Evolutionary conservation across 2,113 vertebrate species (phyloP), one percentile per base, ranked within the genome.

Genomic region (Sphaerodactylus townsendi): DNA sequence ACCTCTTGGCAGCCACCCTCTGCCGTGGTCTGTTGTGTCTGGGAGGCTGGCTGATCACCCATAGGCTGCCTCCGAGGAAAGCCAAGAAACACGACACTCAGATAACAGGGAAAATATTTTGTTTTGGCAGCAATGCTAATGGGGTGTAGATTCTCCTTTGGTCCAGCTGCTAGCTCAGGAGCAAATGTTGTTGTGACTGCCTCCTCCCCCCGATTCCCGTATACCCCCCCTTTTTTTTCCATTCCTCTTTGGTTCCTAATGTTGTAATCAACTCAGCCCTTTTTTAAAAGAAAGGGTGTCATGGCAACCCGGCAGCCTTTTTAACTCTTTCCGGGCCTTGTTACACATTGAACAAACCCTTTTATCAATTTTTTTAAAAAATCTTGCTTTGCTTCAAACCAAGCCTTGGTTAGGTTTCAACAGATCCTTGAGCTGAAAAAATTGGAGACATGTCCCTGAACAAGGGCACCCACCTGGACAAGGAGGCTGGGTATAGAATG

Each of bases 201-300:
- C 46, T 87, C 80, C 65, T 59, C 86, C 59, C 85, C 84, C 84
- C 90, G 50, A 64, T 62, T 19, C 56, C 81, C 90, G 85, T 92
- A 85, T 88, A 73, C 80, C 84, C 30, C 83, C 88, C 53, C 87
- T 83, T 84, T 89, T 82, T 64, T 78, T 74, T 39, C 5, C 33
- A 66, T 77, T 93, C 75, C 82, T 89, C 79, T 83, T 87, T 90
- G 85, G 85, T 92, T 93, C 90, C 85, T 93, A 89, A 92, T 93
- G 94, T 95, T 92, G 93, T 93, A 95, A 92, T 95, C 93, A 94
- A 93, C 90, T 87, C 90, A 88, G 92, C 90, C 91, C 86, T 93
- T 90, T 85, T 91, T 94, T 95, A 89, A 93, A 92, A 95, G 94
- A 89, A 86, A 90, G 91, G 85, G 53, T 93, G 75, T 94, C 94